Conservation (phyloP, 2,888 invertebrate genomes). For the Litoditis marina region DNA sequence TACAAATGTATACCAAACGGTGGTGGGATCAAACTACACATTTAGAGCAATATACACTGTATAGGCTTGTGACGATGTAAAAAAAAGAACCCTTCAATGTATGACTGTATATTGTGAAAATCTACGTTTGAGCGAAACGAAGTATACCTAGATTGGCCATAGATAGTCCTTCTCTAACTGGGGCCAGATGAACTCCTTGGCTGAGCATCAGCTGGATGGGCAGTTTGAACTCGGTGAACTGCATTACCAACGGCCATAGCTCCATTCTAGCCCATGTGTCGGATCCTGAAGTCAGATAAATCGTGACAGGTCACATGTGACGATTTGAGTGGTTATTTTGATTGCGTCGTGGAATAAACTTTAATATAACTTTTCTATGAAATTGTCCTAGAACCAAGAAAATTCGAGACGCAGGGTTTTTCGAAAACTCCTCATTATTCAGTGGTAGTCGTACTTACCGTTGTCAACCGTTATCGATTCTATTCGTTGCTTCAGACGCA, state of each 20-base stretch:
- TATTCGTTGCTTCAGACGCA: slow-evolving; percentile 27
- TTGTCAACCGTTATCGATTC: slow-evolving; percentile 29
- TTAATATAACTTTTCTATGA: neutral
- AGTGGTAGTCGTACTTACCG: slow-evolving; percentile 6
- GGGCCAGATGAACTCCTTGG: slow-evolving; percentile 35
- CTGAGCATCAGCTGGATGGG: slow-evolving; percentile 40
- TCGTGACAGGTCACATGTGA: too few species aligned
- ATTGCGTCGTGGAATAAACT: too few species aligned
- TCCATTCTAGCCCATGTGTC: slow-evolving; percentile 37
- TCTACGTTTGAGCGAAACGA: too few species aligned
- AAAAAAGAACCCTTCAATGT: too few species aligned
- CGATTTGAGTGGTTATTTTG: too few species aligned
- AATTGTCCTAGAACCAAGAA: neutral
- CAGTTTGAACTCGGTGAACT: slow-evolving; percentile 39
- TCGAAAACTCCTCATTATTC: too few species aligned
- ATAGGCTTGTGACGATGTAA: too few species aligned
- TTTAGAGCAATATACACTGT: too few species aligned
- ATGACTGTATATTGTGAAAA: too few species aligned
- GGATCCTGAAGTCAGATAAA: slow-evolving; percentile 12
- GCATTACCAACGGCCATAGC: slow-evolving; percentile 35
- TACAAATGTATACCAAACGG: too few species aligned
- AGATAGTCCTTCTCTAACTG: slow-evolving; percentile 29
- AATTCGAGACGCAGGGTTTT: neutral
- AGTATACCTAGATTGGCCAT: too few species aligned
- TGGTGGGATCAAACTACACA: too few species aligned